phyloP scores from a whole-genome alignment of 2,888 invertebrate species.

The Laothoe populi region DNA sequence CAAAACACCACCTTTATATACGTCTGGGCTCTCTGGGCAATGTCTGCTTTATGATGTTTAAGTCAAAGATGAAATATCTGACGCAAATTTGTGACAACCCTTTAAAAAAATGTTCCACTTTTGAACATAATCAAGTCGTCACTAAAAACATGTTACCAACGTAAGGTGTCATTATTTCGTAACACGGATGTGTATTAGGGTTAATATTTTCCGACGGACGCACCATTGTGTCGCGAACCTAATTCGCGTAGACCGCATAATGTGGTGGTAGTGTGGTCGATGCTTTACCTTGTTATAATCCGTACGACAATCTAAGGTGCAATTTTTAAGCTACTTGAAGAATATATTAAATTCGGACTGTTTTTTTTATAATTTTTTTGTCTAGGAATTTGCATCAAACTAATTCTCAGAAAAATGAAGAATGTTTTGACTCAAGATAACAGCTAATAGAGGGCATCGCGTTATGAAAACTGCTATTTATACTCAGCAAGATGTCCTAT shows the following conservation, averaged over 20 bases:
- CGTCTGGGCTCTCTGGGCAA: too few relatives aligned
- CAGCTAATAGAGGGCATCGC: too few relatives aligned
- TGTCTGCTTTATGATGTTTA: too few relatives aligned
- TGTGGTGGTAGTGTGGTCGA: background rate
- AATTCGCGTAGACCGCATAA: conserved; percentile 14
- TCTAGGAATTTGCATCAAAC: too few relatives aligned
- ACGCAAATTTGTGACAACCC: background rate
- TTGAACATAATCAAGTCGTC: background rate
- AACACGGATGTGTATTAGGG: conserved; percentile 19
- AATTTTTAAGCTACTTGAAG: background rate
- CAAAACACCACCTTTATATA: too few relatives aligned
- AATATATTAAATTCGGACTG: too few relatives aligned
- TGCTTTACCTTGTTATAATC: background rate
- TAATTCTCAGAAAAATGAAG: too few relatives aligned
- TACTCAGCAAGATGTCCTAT: too few relatives aligned
- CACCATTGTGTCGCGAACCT: conserved; percentile 15
- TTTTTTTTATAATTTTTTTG: background rate
- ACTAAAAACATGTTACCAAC: background rate
- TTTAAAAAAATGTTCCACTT: too few relatives aligned
- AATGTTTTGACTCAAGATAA: too few relatives aligned
- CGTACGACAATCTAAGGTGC: background rate
- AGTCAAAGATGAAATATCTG: too few relatives aligned
- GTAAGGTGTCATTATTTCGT: conserved; percentile 3
- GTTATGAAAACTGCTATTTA: too few relatives aligned
- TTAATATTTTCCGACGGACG: conserved; percentile 11